These are phyloP conservation scores for Heterotilapia buettikoferi DNA, from an alignment of 2,113 vertebrate genomes.

Conservation along the genomic window DNA sequence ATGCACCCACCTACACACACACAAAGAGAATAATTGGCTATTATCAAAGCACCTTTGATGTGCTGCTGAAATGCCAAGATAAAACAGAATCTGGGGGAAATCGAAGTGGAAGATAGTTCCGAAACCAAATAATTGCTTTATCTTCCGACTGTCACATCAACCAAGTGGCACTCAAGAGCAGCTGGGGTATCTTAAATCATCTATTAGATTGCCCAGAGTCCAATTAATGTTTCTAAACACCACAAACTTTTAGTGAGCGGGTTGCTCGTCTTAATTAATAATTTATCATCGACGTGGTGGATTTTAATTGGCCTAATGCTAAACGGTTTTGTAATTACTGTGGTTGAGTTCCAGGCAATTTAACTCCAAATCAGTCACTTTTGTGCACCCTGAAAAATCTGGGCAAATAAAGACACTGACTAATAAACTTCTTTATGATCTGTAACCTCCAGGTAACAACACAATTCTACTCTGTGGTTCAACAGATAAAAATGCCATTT, in stretches of 20 bases:
- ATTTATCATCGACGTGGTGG: slow-evolving; percentile 11
- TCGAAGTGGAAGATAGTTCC: not conserved
- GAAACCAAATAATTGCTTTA: slow-evolving; percentile 39
- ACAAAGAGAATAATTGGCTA: slow-evolving; percentile 31
- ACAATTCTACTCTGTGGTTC: not conserved
- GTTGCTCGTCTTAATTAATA: slow-evolving; percentile 19
- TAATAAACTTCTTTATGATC: not conserved
- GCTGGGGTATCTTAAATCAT: slow-evolving; percentile 28
- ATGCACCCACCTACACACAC: not conserved
- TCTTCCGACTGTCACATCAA: not conserved
- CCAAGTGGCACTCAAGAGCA: slow-evolving; percentile 3
- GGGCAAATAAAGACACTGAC: not conserved
- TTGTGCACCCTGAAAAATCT: not conserved
- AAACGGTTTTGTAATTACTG: slow-evolving; percentile 36
- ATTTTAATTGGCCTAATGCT: slow-evolving; percentile 23
- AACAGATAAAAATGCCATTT: not conserved
- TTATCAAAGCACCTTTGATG: slow-evolving; percentile 40
- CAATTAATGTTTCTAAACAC: slow-evolving; percentile 32
- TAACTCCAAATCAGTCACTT: slow-evolving; percentile 17
- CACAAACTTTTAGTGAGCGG: not conserved
- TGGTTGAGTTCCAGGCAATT: slow-evolving; percentile 12
- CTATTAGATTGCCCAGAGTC: slow-evolving; percentile 1
- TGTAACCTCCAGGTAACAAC: not conserved
- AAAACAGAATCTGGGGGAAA: slow-evolving; percentile 37
- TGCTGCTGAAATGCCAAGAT: slow-evolving; percentile 27